A percentile compares a stretch with the other conserved stretches of the same genome.
Evolutionary conservation across 2,797 vertebrate genomes (phyloP).

Genomic region (Cirrhinus mrigala): DNA sequence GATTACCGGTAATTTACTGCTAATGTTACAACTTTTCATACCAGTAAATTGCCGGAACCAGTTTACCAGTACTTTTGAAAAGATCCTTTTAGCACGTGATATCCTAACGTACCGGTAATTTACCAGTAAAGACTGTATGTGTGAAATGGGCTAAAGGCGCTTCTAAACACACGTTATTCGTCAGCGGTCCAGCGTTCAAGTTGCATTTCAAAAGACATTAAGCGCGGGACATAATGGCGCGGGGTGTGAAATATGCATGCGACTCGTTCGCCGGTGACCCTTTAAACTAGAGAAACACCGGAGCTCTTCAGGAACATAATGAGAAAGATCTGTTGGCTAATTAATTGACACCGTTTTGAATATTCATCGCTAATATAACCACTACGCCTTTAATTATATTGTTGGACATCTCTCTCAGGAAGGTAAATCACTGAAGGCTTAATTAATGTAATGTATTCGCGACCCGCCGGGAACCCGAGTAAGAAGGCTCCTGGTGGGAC

Average conservation of each 20-base stretch:
- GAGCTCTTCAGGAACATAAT: conserved; percentile 82
- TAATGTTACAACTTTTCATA: too few species aligned
- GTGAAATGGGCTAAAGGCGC: background rate
- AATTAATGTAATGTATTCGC: conserved; percentile 99
- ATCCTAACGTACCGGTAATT: too few species aligned
- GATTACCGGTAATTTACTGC: too few species aligned
- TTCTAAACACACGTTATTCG: conserved; percentile 27
- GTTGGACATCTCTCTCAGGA: conserved; percentile 98
- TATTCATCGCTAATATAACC: conserved; percentile 98
- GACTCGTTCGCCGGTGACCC: conserved; percentile 84
- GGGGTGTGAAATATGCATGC: conserved; percentile 81
- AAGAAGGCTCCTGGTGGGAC: conserved; percentile 95
- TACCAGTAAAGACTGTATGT: too few species aligned
- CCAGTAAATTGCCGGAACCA: too few species aligned
- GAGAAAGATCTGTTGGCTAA: conserved; percentile 89
- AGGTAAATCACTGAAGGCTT: conserved; percentile 99
- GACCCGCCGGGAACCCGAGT: conserved; percentile 89
- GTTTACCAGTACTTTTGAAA: too few species aligned
- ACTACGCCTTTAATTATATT: conserved; percentile 99
- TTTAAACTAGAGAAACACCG: conserved; percentile 88
- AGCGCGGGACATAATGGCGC: conserved; percentile 28
- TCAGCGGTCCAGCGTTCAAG: background rate
- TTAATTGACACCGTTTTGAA: conserved; percentile 99
- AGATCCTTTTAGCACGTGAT: too few species aligned
- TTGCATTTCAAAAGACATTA: conserved; percentile 43